Evolutionary conservation across 2,888 invertebrate genomes (phyloP).

Genomic region (Ophion slaviceki): DNA sequence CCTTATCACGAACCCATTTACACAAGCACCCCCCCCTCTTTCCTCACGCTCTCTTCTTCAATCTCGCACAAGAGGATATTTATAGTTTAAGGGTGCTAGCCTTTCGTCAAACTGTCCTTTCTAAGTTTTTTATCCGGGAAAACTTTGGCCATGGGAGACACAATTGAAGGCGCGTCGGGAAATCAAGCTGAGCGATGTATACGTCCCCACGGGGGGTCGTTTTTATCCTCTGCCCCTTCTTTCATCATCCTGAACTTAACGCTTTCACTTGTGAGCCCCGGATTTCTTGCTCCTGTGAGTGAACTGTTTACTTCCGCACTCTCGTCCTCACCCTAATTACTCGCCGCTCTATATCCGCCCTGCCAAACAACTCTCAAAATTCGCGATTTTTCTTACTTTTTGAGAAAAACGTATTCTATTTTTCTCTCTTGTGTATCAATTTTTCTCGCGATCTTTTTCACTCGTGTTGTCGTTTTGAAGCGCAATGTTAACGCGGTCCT

Average conservation of each 20-base stretch:
- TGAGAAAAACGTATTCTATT: too few species aligned
- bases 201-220: slow-evolving; percentile 33
- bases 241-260: not conserved
- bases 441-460: too few species aligned
- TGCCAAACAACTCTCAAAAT: too few species aligned
- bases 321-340: slow-evolving; percentile 42
- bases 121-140: slow-evolving; percentile 11
- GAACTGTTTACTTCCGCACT: slow-evolving; percentile 13
- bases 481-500: too few species aligned
- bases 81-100: not conserved
- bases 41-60: too few species aligned
- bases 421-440: too few species aligned
- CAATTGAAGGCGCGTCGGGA: slow-evolving; percentile 48
- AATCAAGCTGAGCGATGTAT: slow-evolving; percentile 33
- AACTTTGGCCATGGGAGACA: slow-evolving; percentile 23
- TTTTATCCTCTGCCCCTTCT: slow-evolving; percentile 10
- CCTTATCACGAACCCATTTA: too few species aligned
- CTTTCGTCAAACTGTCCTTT: not conserved
- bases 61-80: too few species aligned
- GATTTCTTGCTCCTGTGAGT: slow-evolving; percentile 7
- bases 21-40: too few species aligned
- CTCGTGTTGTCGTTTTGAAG: too few species aligned
- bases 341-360: too few species aligned
- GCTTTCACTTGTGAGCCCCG: not conserved
- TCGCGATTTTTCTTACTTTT: too few species aligned